Conservation (phyloP, 92 coral and sea anemone species). For the Actinernus sp. region DNA sequence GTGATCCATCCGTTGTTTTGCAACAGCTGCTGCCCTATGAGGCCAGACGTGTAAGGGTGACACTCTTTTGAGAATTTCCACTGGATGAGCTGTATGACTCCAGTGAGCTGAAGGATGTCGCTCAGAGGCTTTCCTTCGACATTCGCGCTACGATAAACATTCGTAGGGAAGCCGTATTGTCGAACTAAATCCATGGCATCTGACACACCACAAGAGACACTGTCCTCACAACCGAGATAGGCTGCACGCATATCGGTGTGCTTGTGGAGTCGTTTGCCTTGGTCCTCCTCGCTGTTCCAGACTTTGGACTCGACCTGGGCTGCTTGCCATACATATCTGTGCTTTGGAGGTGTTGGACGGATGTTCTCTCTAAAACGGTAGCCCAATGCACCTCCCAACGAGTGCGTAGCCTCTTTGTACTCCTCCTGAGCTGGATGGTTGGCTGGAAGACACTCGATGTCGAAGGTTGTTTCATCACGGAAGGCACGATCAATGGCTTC, state of each 20-base stretch:
- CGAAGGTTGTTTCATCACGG: not conserved
- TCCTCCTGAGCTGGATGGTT: not conserved
- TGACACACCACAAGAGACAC: slow-evolving; percentile 14
- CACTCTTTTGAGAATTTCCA: slow-evolving; percentile 18
- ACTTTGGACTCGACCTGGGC: too few relatives aligned
- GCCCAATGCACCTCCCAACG: not conserved
- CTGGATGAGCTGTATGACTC: slow-evolving; percentile 14
- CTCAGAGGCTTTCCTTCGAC: too few relatives aligned
- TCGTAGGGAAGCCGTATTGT: too few relatives aligned
- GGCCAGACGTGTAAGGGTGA: slow-evolving; percentile 18
- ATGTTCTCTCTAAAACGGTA: slow-evolving; percentile 10
- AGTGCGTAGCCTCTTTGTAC: not conserved
- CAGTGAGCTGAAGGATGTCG: too few relatives aligned
- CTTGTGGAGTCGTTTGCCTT: slow-evolving; percentile 9
- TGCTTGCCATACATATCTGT: slow-evolving; percentile 4
- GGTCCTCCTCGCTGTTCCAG: not conserved
- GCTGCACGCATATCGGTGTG: slow-evolving; percentile 51
- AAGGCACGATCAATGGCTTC: slow-evolving; percentile 16
- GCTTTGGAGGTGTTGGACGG: slow-evolving; percentile 17
- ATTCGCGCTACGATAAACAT: too few relatives aligned
- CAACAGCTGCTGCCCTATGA: not conserved
- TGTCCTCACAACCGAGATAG: slow-evolving; percentile 25
- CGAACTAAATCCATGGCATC: slow-evolving; percentile 41
- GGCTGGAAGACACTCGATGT: not conserved
- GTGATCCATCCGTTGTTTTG: not conserved